Conservation (phyloP, 2,797 vertebrate species). For the Rachycentron canadum region DNA sequence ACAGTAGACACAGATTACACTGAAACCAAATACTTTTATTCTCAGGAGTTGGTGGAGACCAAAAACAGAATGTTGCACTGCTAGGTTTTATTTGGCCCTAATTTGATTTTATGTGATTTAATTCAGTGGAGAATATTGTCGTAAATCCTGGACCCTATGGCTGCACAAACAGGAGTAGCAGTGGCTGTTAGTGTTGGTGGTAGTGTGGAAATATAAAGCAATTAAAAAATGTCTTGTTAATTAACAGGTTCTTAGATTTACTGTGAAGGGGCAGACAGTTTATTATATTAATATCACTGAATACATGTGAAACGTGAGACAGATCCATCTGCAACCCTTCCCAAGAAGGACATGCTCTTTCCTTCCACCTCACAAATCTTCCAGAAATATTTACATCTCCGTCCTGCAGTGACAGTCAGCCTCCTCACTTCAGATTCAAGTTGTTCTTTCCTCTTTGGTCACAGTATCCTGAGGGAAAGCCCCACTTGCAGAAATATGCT, state of each 20-base stretch:
- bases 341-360: not conserved
- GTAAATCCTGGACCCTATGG: not conserved
- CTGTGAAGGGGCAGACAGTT: not conserved
- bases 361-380: not conserved
- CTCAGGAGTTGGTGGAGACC: too few relatives aligned
- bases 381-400: constrained; percentile 25
- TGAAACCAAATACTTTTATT: too few relatives aligned
- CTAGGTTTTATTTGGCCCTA: too few relatives aligned
- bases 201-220: too few relatives aligned
- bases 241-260: not conserved
- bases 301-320: constrained; percentile 14
- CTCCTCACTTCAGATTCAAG: constrained; percentile 18
- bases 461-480: constrained; percentile 60
- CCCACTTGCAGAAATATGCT: constrained; percentile 60
- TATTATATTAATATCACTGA: constrained; percentile 5
- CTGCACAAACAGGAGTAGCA: too few relatives aligned
- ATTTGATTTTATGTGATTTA: too few relatives aligned
- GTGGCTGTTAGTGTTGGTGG: too few relatives aligned
- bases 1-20: too few relatives aligned
- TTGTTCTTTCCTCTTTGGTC: constrained; percentile 50
- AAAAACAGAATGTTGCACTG: too few relatives aligned
- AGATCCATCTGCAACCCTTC: constrained; percentile 5
- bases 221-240: too few relatives aligned
- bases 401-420: constrained; percentile 17
- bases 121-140: not conserved